Evolutionary conservation across 2,113 vertebrate species (phyloP).

Genomic region (Lagopus leucura): DNA sequence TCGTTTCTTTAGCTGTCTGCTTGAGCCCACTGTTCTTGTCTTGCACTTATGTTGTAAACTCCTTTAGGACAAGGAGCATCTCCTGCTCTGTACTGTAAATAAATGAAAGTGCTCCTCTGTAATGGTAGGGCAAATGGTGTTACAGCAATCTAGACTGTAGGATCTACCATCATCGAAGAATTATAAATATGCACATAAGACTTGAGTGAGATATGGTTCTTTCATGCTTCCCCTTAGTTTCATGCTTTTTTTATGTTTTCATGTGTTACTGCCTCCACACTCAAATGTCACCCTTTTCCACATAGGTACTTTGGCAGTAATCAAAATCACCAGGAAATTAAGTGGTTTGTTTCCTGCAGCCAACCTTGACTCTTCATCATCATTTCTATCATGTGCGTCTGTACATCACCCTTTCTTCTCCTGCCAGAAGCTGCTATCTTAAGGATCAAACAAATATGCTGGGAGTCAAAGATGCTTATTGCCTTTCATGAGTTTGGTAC

Average conservation of each 20-base stretch:
- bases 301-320: neutral
- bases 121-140: neutral
- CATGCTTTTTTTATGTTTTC: neutral
- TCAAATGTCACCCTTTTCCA: neutral
- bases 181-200: neutral
- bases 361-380: accelerated
- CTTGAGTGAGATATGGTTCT: accelerated
- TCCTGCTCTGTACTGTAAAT: neutral
- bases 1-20: neutral
- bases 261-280: neutral
- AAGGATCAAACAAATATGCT: neutral
- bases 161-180: neutral
- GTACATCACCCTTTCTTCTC: neutral
- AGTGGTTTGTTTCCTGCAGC: neutral
- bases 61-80: neutral
- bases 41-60: neutral
- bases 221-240: neutral
- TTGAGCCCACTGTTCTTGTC: neutral
- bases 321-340: neutral
- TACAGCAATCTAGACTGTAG: neutral
- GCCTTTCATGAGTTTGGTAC: neutral
- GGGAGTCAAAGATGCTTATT: neutral
- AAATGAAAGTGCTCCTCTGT: neutral
- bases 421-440: neutral
- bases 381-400: too few species aligned